Base-by-base conservation (phyloP, 1,140 invertebrate species). In the Drosophila dunni region DNA sequence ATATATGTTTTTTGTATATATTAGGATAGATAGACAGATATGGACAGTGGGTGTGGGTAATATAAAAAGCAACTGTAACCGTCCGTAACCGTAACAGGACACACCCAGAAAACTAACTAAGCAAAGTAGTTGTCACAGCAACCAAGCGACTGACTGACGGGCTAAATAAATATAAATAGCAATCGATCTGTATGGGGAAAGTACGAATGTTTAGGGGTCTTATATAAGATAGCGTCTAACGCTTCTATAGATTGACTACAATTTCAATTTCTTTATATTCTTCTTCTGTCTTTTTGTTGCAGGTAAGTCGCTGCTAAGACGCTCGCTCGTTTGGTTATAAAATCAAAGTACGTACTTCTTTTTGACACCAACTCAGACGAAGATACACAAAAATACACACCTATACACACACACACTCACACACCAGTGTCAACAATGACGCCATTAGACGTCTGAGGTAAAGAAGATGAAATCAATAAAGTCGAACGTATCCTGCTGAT, bases 291-390 rank as follows among this genome's bases (percentile, higher is more conserved):
- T 79, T 56, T 81, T 36, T 70, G 33, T 76, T 76, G 15, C 75
- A 86, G 82, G 82, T 86, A 81, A 86, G 82, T 89, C 67, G 58
- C 56, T 60, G 40, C 40, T 61, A 58, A 75, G 46, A 65, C 81
- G 70, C 68, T 79, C 78, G 70, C 74, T 79, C 63, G 71, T 66
- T 81, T 74, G 66, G 76, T 89, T 88, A 86, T 88, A 88, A 88
- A 88, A 88, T 89, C 83, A 88, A 89, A 88, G 83, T 88, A 88
- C 73, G 73, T 88, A 89, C 84, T 82, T 88, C 62, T 73, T 75
- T 70, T 71, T 75, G 67, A 71, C 67, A 71, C 73, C 57, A 62
- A 17, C 42, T 50, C 45, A 60, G 29, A 51, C 36, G 36, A 24
- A 66, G 4, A 70, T 17, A 42, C 13, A 61, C 50, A 46, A 8